A percentile compares a stretch with the other conserved stretches of the same genome.
Conservation (phyloP, 2,113 vertebrate genomes). For the Pachycephala philippinensis region DNA sequence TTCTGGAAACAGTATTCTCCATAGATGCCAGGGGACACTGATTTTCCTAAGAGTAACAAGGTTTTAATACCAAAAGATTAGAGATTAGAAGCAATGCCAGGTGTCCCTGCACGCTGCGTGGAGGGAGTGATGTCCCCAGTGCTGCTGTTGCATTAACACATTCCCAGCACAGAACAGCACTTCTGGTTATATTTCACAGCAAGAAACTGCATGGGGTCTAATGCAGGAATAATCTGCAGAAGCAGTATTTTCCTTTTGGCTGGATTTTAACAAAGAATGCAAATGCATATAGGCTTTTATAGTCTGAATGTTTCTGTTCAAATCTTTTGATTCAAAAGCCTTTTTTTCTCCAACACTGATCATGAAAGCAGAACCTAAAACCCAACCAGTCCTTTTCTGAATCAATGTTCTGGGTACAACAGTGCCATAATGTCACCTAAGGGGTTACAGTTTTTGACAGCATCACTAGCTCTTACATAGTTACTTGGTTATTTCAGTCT, state of each 20-base stretch:
- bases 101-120: accelerated
- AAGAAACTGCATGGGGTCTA: not conserved
- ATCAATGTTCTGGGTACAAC: not conserved
- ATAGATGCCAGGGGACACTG: not conserved
- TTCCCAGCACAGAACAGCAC: not conserved
- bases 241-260: constrained; percentile 23
- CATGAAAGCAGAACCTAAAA: not conserved
- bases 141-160: not conserved
- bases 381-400: not conserved
- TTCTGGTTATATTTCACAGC: not conserved
- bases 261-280: not conserved
- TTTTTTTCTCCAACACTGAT: not conserved
- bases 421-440: not conserved
- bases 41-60: not conserved
- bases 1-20: not conserved
- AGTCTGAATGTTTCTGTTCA: not conserved
- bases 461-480: not conserved
- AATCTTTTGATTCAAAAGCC: not conserved
- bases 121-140: accelerated
- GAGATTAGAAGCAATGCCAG: not conserved
- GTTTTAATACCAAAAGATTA: not conserved
- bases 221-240: not conserved
- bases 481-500: not conserved
- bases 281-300: not conserved
- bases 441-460: not conserved